Base-by-base conservation (phyloP, 2,797 vertebrate species). In the Hozukius guyotensis region DNA sequence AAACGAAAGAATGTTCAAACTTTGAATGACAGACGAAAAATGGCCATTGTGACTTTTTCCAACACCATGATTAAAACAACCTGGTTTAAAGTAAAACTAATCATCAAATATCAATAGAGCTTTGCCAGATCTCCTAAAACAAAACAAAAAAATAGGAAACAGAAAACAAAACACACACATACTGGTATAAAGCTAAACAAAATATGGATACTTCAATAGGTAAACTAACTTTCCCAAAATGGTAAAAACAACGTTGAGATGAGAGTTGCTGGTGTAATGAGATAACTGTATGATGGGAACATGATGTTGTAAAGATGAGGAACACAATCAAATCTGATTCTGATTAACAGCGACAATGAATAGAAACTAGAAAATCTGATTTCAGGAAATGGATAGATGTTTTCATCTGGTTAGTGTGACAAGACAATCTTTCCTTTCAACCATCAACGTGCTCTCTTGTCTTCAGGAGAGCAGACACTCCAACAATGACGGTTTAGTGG, bases 61-160 rank as follows among this genome's bases (percentile, higher is more conserved):
- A 49, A 66, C 34, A 49, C 56, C 3, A 8, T 64, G 14, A 85
- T 82, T 81, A 64, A 80, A 60, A 57, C 24, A 72, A 52, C 77
- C 16, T 46, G 49, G 55, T 83, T 83, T 63, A 67, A 84, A 36
- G 24, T 72, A 85, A 89, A 89, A 86, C 57, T 64, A 83, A 74
- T 75, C 12, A 79, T 75, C 57, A 72, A 71, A 82, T 66, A 63
- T 60, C 13, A 73, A 80, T 13, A 65, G 22, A 78, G 22, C 7
- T 81, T 82, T 65, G 38, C 13, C 78, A 60, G 31, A 52, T 65
- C 32, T 77, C 61, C 64, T 80, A 80, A 82, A 86, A 86, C 14
- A 16, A 16, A 64, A 71, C 14, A 9, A 16, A 64, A 56, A 52
- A 74, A 66, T 22, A 77, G 8, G 72, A 74, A 83, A 78, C 79